Conservation (phyloP, 2,113 vertebrate genomes). For the Sebastes schlegelii region DNA sequence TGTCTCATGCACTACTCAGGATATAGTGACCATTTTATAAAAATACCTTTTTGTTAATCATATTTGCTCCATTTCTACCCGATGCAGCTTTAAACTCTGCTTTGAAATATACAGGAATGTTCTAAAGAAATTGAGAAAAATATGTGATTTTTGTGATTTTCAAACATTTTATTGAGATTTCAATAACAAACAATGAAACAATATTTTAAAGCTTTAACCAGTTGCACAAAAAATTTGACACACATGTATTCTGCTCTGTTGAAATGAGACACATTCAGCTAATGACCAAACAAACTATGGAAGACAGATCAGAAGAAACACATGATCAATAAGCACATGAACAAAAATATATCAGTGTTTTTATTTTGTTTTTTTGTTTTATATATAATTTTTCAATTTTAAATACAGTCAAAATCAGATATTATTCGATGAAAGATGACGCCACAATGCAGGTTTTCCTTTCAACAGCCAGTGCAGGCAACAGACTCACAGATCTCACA, state of each 20-base stretch:
- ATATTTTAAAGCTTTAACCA: not conserved
- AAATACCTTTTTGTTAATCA: too few relatives aligned
- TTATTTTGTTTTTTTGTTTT: not conserved
- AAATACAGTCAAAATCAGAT: not conserved
- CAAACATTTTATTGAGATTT: slow-evolving; percentile 1
- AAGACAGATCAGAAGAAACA: not conserved
- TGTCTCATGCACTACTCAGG: too few relatives aligned
- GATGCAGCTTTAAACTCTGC: not conserved
- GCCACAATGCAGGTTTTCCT: not conserved
- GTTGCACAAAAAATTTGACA: not conserved
- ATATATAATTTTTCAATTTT: not conserved
- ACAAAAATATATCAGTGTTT: not conserved
- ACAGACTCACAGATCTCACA: slow-evolving; percentile 64
- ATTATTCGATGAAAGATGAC: not conserved
- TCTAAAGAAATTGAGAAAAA: not conserved
- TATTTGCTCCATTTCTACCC: too few relatives aligned
- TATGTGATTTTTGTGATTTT: not conserved
- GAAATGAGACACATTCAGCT: not conserved
- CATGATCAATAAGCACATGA: not conserved
- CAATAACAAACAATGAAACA: not conserved
- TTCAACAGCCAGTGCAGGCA: slow-evolving; percentile 61
- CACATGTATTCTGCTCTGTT: not conserved
- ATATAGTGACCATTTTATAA: too few relatives aligned
- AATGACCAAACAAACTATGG: not conserved
- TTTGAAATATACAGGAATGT: not conserved